phyloP scores from a whole-genome alignment of 2,797 vertebrate genomes.

The Sebastes flavidus region DNA sequence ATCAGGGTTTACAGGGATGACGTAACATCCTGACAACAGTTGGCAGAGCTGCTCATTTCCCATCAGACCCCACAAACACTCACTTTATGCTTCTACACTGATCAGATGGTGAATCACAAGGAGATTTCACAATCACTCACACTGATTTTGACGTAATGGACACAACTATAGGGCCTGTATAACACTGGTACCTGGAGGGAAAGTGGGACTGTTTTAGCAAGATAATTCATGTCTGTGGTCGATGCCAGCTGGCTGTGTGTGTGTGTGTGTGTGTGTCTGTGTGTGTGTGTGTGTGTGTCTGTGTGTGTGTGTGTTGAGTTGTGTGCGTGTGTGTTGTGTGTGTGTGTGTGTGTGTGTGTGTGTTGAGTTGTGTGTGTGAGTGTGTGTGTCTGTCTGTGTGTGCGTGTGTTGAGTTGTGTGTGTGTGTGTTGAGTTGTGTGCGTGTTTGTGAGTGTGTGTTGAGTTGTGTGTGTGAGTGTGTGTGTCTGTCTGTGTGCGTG shows the following conservation, averaged over 20 bases:
- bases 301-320: too few species aligned
- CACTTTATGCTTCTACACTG: neutral
- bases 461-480: neutral
- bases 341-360: accelerated
- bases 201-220: too few species aligned
- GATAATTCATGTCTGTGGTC: neutral
- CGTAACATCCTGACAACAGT: conserved; percentile 35
- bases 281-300: accelerated
- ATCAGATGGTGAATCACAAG: neutral
- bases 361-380: neutral
- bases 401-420: neutral
- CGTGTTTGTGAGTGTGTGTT: too few species aligned
- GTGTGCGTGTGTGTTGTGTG: too few species aligned
- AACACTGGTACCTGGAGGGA: too few species aligned
- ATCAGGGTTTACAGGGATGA: conserved; percentile 6
- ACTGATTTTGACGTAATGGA: accelerated
- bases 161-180: neutral
- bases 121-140: conserved; percentile 16
- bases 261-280: too few species aligned
- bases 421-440: too few species aligned
- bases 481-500: neutral
- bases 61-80: neutral
- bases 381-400: neutral
- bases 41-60: conserved; percentile 2
- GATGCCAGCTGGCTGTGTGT: neutral